Conservation (phyloP, 2,888 invertebrate species). For the Diachrysia chrysitis region DNA sequence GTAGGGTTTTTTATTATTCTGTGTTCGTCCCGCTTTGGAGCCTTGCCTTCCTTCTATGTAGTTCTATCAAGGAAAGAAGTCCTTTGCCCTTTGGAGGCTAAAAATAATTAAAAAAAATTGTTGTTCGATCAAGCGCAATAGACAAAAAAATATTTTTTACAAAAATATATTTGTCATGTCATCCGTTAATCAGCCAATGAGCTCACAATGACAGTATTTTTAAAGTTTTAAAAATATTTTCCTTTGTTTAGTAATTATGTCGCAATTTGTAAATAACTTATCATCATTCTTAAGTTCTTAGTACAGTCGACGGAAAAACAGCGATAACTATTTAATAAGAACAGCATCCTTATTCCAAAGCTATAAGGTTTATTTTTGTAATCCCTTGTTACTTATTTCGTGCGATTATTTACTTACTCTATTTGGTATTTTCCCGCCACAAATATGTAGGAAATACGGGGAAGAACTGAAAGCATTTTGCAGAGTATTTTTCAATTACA, state of each 20-base stretch:
- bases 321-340: not conserved
- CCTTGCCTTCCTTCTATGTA: no score
- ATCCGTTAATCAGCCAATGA: not conserved
- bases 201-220: not conserved
- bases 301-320: not conserved
- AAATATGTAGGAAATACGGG: not conserved
- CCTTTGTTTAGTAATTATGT: slow-evolving; percentile 33
- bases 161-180: not conserved
- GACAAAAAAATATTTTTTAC: not conserved
- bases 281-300: not conserved
- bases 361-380: not conserved
- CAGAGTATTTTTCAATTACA: not conserved
- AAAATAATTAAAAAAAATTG: no score
- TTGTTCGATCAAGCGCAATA: no score
- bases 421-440: slow-evolving; percentile 28
- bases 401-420: not conserved
- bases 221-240: not conserved
- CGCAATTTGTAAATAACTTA: slow-evolving; percentile 26
- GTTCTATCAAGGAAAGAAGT: no score
- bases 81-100: no score
- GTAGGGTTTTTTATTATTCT: no score
- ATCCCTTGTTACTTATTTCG: not conserved
- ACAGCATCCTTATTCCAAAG: not conserved
- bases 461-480: slow-evolving; percentile 24
- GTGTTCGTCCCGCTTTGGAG: no score